Evolutionary conservation across 1,140 invertebrate species (phyloP).

Genomic region (Coptotermes formosanus): DNA sequence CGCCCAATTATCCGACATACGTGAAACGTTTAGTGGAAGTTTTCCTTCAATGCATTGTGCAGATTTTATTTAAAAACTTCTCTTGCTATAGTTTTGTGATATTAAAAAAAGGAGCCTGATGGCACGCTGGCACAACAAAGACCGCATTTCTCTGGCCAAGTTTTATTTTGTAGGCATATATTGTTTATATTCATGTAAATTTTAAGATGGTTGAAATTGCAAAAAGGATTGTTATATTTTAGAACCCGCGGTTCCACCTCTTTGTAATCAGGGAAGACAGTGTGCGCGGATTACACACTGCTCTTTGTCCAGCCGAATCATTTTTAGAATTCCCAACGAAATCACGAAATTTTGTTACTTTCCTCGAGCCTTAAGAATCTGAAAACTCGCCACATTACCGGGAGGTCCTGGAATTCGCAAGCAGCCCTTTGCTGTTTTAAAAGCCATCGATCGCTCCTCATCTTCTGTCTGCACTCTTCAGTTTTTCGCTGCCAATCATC

Average conservation of each 20-base stretch:
- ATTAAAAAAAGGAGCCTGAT: no score
- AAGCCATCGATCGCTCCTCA: not conserved
- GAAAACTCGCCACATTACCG: not conserved
- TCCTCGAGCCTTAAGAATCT: not conserved
- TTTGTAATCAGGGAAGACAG: not conserved
- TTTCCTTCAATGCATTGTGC: no score
- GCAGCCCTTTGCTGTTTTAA: not conserved
- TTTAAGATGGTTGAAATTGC: no score
- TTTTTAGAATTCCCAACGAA: not conserved
- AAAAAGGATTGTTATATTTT: no score
- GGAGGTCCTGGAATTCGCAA: not conserved
- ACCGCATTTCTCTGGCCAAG: no score
- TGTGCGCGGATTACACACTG: not conserved
- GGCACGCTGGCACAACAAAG: no score
- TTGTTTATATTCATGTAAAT: no score
- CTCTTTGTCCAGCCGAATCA: not conserved
- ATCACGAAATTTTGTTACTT: not conserved
- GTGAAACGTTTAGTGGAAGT: no score
- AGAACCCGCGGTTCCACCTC: not conserved
- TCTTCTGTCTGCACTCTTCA: not conserved
- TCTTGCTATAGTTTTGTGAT: no score
- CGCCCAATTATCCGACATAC: no score
- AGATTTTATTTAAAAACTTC: no score
- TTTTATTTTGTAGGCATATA: no score
- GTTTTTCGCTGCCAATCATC: slow-evolving; percentile 14